Evolutionary conservation across 2,113 vertebrate genomes (phyloP).

Genomic region (Campylomormyrus tamandua): DNA sequence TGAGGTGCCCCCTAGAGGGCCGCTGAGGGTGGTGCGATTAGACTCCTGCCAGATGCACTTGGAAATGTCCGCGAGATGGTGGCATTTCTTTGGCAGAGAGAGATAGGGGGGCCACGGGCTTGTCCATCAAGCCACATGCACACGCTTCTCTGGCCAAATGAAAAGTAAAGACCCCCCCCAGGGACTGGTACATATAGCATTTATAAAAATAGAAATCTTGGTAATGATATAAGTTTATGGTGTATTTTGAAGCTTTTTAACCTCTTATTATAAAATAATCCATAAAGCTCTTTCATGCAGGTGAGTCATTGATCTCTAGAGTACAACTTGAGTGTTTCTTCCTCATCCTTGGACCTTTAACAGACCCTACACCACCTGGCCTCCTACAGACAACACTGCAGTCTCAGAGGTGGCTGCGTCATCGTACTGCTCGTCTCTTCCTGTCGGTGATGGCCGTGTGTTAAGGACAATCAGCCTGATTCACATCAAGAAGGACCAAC

Average conservation of each 20-base stretch:
- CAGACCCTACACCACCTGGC: background rate
- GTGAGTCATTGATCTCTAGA: background rate
- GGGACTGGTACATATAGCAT: background rate
- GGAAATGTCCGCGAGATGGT: background rate
- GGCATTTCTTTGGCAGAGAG: background rate
- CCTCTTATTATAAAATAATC: background rate
- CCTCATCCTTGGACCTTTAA: background rate
- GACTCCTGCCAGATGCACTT: background rate
- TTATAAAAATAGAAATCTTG: background rate
- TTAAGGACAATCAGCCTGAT: conserved; percentile 11
- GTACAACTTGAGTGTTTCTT: background rate
- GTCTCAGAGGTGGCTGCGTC: background rate
- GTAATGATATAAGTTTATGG: background rate
- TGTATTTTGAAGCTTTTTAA: background rate
- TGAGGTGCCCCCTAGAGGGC: background rate
- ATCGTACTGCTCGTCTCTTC: background rate
- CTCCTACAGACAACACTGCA: background rate
- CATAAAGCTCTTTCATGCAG: background rate
- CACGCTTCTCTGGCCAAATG: background rate
- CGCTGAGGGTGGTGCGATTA: background rate
- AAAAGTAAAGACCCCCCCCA: background rate
- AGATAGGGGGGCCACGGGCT: background rate
- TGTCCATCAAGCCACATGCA: background rate
- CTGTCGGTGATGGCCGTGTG: background rate
- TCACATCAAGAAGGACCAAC: background rate